Percentiles rank a stretch among this genome's conserved stretches.
Evolutionary conservation across 1,140 invertebrate genomes (phyloP).

Genomic region (Rhyacophila brunnea): DNA sequence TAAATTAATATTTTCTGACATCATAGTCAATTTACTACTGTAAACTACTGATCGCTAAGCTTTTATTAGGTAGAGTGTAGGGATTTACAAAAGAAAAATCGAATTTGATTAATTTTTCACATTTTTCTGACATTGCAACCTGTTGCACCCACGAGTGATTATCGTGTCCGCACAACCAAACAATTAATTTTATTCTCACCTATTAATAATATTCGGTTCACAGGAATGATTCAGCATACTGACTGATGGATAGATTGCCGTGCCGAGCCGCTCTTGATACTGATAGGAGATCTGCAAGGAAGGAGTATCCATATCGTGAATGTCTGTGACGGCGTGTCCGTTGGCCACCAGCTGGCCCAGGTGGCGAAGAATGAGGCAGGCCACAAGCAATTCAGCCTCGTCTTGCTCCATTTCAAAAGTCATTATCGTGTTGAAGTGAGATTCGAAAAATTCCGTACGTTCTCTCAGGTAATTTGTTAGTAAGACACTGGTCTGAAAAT

Average conservation of each 20-base stretch:
- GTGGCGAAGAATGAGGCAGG: constrained; percentile 65
- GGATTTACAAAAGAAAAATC: too few relatives aligned
- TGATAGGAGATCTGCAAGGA: constrained; percentile 32
- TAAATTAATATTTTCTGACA: too few relatives aligned
- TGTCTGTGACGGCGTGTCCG: constrained; percentile 69
- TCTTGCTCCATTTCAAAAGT: constrained; percentile 27
- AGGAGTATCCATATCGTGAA: constrained; percentile 35
- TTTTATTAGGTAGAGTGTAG: too few relatives aligned
- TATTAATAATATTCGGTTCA: constrained; percentile 77
- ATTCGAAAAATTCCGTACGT: constrained; percentile 49
- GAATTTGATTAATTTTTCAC: too few relatives aligned
- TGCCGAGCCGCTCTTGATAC: constrained; percentile 67
- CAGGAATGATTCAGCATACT: constrained; percentile 92
- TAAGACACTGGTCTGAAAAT: constrained; percentile 58
- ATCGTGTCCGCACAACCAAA: constrained; percentile 39
- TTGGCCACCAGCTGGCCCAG: constrained; percentile 79
- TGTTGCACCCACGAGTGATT: too few relatives aligned
- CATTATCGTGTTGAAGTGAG: constrained; percentile 13
- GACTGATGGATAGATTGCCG: constrained; percentile 84
- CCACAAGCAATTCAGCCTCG: constrained; percentile 54
- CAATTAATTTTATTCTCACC: too few relatives aligned
- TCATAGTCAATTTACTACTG: too few relatives aligned
- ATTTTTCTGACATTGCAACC: too few relatives aligned
- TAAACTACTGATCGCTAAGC: too few relatives aligned
- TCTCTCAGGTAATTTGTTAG: constrained; percentile 51